phyloP scores from a whole-genome alignment of 2,797 vertebrate genomes.

The Sphaeramia orbicularis region DNA sequence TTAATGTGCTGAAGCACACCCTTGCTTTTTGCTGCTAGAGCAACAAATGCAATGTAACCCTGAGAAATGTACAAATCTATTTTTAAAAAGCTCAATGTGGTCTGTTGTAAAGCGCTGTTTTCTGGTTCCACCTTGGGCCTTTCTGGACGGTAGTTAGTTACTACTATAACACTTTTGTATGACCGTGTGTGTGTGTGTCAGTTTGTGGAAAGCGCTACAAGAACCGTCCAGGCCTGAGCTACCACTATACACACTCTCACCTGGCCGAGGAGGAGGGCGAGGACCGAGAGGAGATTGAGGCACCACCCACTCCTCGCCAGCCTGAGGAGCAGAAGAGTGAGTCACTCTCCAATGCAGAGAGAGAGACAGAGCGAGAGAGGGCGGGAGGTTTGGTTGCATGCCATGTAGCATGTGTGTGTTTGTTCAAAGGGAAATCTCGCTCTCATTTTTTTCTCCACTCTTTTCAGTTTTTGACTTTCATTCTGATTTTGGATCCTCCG shows the following conservation, averaged over 20 bases:
- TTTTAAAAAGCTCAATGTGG: constrained; percentile 11
- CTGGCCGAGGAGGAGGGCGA: constrained; percentile 97
- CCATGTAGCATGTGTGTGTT: constrained; percentile 67
- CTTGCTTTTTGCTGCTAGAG: constrained; percentile 33
- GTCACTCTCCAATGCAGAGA: constrained; percentile 72
- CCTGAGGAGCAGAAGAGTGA: constrained; percentile 96
- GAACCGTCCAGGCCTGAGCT: constrained; percentile 95
- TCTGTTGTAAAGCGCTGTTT: constrained; percentile 17
- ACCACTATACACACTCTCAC: constrained; percentile 98
- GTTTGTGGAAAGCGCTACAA: constrained; percentile 98
- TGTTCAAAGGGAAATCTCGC: constrained; percentile 60
- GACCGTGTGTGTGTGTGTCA: constrained; percentile 82
- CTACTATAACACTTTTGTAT: constrained; percentile 71
- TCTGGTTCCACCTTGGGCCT: constrained; percentile 42
- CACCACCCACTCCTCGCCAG: constrained; percentile 91
- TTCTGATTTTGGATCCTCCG: constrained; percentile 41
- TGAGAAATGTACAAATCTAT: constrained; percentile 9
- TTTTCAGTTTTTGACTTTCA: constrained; percentile 47
- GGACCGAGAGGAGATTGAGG: constrained; percentile 94
- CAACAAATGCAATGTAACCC: constrained; percentile 14
- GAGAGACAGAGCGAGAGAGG: constrained; percentile 46
- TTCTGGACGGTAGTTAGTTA: constrained; percentile 44
- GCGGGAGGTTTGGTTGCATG: constrained; percentile 68
- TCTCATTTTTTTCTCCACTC: constrained; percentile 23
- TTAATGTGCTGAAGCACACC: constrained; percentile 44